A percentile compares a stretch with the other conserved stretches of the same genome.
These are phyloP conservation scores for Rhinichthys klamathensis DNA, from an alignment of 2,113 vertebrate genomes.

Conservation along the genomic window DNA sequence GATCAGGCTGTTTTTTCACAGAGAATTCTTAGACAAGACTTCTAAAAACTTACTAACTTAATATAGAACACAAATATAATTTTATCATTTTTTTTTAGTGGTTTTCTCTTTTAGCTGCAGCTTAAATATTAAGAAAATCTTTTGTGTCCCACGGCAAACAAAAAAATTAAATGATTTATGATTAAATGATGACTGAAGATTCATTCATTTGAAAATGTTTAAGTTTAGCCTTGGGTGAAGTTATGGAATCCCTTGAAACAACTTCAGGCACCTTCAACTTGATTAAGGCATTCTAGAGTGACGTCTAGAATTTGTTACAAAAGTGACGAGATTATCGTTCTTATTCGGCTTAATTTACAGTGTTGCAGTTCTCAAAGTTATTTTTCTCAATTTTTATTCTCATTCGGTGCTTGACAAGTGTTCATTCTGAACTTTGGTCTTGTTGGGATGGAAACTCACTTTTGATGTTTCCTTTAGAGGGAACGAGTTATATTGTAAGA, in stretches of 20 bases:
- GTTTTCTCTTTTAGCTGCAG: not conserved
- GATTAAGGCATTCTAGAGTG: not conserved
- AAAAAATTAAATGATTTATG: not conserved
- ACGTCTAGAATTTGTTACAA: not conserved
- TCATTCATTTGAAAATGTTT: not conserved
- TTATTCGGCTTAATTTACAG: not conserved
- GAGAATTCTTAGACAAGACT: not conserved
- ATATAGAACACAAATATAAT: not conserved
- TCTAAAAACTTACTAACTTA: not conserved
- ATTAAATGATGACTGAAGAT: not conserved
- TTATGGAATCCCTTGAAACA: not conserved
- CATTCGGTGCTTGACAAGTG: not conserved
- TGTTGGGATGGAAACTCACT: not conserved
- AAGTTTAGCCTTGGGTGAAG: not conserved
- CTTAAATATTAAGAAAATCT: not conserved
- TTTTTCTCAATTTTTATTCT: not conserved
- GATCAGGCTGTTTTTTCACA: not conserved
- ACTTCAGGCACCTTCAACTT: too few species aligned
- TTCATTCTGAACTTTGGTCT: not conserved
- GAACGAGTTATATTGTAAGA: slow-evolving; percentile 4
- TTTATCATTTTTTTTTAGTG: too few species aligned
- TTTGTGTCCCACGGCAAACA: not conserved
- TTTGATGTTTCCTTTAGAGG: not conserved
- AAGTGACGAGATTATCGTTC: not conserved
- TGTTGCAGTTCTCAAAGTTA: not conserved